Percentiles rank a stretch among this genome's conserved stretches.
phyloP scores from a whole-genome alignment of 2,797 vertebrate genomes.

The Alcedo atthis region DNA sequence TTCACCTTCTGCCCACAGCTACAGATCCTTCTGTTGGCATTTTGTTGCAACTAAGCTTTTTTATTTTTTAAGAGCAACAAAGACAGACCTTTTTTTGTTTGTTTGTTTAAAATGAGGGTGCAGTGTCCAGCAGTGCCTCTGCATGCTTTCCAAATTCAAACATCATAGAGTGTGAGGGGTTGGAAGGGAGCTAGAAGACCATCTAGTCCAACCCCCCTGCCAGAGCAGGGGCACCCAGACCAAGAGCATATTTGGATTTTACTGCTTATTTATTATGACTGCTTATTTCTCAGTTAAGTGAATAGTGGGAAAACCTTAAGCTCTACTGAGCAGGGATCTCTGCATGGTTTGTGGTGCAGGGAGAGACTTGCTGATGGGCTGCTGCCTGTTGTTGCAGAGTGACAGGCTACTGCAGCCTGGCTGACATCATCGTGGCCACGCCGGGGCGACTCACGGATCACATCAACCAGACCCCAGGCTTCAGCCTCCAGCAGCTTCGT shows the following conservation, averaged over 20 bases:
- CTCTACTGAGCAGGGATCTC: background rate
- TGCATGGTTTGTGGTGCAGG: background rate
- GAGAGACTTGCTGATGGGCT: background rate
- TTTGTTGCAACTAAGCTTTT: background rate
- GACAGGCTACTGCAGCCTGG: conserved; percentile 80
- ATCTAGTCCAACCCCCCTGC: too few species aligned
- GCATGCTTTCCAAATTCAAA: background rate
- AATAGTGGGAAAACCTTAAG: background rate
- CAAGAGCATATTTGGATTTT: background rate
- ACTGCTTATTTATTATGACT: background rate
- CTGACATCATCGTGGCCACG: conserved; percentile 93
- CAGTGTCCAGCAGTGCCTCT: background rate
- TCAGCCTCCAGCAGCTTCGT: conserved; percentile 88
- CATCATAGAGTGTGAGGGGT: too few species aligned
- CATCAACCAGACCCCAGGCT: conserved; percentile 86
- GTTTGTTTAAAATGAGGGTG: background rate
- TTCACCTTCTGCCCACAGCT: background rate
- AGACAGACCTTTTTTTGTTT: background rate
- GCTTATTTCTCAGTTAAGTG: background rate
- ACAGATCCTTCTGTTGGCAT: background rate
- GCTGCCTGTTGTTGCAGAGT: conserved; percentile 48
- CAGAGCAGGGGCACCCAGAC: too few species aligned
- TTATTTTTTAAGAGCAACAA: background rate
- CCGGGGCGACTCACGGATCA: conserved; percentile 95
- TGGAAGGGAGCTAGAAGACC: too few species aligned